A percentile compares a stretch with the other conserved stretches of the same genome.
phyloP scores from a whole-genome alignment of 2,888 invertebrate species.

The Hymenopus coronatus region DNA sequence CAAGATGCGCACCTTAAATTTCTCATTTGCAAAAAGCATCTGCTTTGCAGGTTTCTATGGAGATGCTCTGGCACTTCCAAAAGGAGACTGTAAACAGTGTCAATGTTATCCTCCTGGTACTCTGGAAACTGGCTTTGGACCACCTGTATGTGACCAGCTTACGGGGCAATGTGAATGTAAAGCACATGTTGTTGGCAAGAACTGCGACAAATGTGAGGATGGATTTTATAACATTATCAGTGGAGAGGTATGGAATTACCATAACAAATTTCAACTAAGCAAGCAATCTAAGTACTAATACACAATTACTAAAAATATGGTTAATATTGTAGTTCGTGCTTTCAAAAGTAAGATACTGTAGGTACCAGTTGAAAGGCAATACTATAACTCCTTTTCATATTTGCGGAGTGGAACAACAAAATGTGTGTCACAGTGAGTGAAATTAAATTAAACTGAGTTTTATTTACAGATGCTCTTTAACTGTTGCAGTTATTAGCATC shows the following conservation, averaged over 20 bases:
- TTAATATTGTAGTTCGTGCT: no score
- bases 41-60: slow-evolving; percentile 76
- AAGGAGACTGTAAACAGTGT: slow-evolving; percentile 87
- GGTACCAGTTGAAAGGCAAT: no score
- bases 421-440: no score
- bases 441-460: no score
- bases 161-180: slow-evolving; percentile 80
- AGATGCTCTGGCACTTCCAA: slow-evolving; percentile 83
- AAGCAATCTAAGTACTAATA: background rate
- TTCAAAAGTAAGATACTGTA: no score
- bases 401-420: no score
- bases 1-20: background rate
- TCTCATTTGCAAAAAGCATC: background rate
- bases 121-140: slow-evolving; percentile 67
- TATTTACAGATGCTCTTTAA: no score
- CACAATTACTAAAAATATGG: no score
- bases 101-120: slow-evolving; percentile 85
- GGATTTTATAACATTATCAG: slow-evolving; percentile 81
- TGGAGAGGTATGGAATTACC: slow-evolving; percentile 54
- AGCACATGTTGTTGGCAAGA: slow-evolving; percentile 73
- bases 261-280: background rate
- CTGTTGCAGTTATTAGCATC: no score
- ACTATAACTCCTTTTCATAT: no score
- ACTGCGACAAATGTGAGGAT: slow-evolving; percentile 81
- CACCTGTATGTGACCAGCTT: slow-evolving; percentile 73